Base-by-base conservation (phyloP, 2,888 invertebrate genomes). In the Deroplatys truncata region DNA sequence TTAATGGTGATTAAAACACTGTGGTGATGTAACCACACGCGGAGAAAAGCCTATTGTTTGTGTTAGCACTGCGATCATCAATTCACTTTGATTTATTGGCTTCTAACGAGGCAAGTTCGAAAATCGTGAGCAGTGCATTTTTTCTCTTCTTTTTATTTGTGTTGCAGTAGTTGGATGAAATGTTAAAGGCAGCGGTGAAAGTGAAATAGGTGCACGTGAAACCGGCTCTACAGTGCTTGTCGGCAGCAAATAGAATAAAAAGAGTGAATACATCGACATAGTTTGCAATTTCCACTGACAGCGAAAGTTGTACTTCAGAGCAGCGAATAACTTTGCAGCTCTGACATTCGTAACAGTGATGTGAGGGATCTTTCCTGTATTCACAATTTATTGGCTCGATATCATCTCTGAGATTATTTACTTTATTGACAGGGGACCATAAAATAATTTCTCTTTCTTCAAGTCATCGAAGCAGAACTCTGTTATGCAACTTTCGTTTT, bases 21-120 rank as follows among this genome's bases (percentile, higher is more conserved):
- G 56, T 72, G 56, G 56, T 72, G 56, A 72, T 72, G 56, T 72
- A 72, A 72, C 56, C 56, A 72, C 56, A 72, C 56, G 56, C 56
- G 56, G 56, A 72, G 56, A 87, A 83, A 83, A 35, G 35, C 43
- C 56, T 25, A 87, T 82, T 87, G 35, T 87, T 87, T 87, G n/a
- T 83, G 35, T 87, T 72, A 72, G 56, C 20, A 82, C 83, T 43
- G 35, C 72, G 87, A 87, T 87, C 87, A 87, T 87, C 83, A 87
- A 87, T 87, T 87, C 87, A 87, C 83, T 82, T 35, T 83, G 83
- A 87, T 87, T 83, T 87, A 83, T 87, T 82, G 82, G 82, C 35
- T 87, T 35, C 29, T 87, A 87, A 31, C 72, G 56, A 29, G 72
- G 16, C 86, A 86, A 86, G 56, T 16, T 29, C 28, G 28, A 86